A percentile compares a stretch with the other conserved stretches of the same genome.
Evolutionary conservation across 2,888 invertebrate genomes (phyloP).

Genomic region (Melanargia galathea): DNA sequence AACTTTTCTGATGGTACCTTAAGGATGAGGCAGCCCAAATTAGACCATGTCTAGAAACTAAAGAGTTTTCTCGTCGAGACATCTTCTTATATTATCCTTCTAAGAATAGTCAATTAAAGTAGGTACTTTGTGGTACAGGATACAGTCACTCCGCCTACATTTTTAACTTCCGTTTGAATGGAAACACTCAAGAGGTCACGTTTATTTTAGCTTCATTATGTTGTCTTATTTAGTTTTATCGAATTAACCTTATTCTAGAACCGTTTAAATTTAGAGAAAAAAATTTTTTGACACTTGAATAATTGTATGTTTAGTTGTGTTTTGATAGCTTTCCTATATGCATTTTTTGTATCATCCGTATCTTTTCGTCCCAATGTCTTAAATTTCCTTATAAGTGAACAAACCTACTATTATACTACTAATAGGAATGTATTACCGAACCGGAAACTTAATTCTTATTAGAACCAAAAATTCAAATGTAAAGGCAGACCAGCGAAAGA

Average conservation of each 20-base stretch:
- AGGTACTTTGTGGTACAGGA: conserved; percentile 25
- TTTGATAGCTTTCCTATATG: neutral
- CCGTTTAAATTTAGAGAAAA: neutral
- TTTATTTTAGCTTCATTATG: conserved; percentile 17
- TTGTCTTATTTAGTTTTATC: neutral
- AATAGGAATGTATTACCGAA: no score
- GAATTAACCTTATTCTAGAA: neutral
- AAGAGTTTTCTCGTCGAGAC: no score
- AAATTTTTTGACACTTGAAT: neutral
- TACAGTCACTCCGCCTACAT: conserved; percentile 27
- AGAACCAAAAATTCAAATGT: neutral
- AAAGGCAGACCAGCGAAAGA: neutral
- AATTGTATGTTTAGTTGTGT: no score
- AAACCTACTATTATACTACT: no score
- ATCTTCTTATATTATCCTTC: neutral
- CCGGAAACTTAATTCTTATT: no score
- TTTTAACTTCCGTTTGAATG: conserved; percentile 35
- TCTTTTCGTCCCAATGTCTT: no score
- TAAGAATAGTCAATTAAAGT: conserved; percentile 15
- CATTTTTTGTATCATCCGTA: neutral
- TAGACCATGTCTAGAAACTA: no score
- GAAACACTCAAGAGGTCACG: conserved; percentile 29
- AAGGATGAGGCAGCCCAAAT: no score
- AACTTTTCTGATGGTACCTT: no score
- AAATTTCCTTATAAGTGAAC: no score